These are phyloP conservation scores for Hiodon tergisus DNA, from an alignment of 2,113 vertebrate genomes.

Conservation along the genomic window DNA sequence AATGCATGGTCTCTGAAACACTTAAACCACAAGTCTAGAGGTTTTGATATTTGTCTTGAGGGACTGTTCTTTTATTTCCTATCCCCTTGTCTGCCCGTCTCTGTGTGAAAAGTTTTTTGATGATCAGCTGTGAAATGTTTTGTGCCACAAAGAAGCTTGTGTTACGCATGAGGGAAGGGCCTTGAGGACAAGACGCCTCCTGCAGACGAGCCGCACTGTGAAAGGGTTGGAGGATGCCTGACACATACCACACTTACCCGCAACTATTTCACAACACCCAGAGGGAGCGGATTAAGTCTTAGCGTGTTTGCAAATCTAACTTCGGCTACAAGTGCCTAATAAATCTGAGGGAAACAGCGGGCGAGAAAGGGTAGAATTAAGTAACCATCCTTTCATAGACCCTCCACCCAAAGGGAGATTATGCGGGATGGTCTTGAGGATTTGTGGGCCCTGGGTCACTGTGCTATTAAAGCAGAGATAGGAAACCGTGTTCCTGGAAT, in stretches of 20 bases:
- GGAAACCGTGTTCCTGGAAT: too few species aligned
- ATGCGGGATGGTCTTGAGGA: too few species aligned
- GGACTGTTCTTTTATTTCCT: background rate
- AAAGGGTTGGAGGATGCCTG: conserved; percentile 38
- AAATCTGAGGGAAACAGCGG: conserved; percentile 11
- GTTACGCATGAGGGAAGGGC: conserved; percentile 13
- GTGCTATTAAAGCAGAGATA: too few species aligned
- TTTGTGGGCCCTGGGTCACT: too few species aligned
- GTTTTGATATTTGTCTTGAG: background rate
- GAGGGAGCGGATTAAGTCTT: conserved; percentile 46
- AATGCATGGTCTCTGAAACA: background rate
- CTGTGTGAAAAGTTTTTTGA: conserved; percentile 44
- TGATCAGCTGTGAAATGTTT: conserved; percentile 49
- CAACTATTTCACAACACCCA: conserved; percentile 66
- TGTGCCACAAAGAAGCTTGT: conserved; percentile 51
- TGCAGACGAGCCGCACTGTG: conserved; percentile 19
- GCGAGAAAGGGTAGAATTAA: conserved; percentile 10
- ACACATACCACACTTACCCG: conserved; percentile 53
- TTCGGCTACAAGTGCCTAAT: conserved; percentile 31
- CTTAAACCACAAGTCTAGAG: background rate
- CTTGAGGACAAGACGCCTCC: conserved; percentile 26
- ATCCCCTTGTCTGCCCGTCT: conserved; percentile 14
- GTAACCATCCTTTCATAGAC: too few species aligned
- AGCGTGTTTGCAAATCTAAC: conserved; percentile 24
- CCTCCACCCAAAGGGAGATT: too few species aligned